Base-by-base conservation (phyloP, 2,888 invertebrate species). In the Sturmia bella region DNA sequence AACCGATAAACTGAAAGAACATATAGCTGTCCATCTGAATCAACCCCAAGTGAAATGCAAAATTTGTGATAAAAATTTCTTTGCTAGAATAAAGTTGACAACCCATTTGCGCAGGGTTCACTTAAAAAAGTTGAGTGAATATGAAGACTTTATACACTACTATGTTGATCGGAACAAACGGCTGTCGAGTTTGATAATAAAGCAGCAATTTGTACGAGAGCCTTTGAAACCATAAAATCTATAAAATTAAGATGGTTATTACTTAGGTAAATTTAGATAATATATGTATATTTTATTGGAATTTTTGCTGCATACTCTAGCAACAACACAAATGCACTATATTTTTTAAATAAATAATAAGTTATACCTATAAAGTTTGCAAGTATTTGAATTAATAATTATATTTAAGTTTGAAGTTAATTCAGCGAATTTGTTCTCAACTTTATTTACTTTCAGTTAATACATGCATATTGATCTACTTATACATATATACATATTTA, bases 11-110 rank as follows among this genome's bases (percentile, higher is more conserved):
- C 76, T 39, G 52, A 61, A 61, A 41, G 72, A 3, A 17, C 80
- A 80, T 39, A 24, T 61, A 72, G 80, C 80, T 19, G 24, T 17
- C 2, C 80, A 80, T 39, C 5, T 59, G 2, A 41, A 76, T 48
- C 61, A 80, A 37, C 80, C 80, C 15, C 59, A 59, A 45, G 19
- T 72, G 19, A 66, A 72, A 37, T 80, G 80, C 37, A 76, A 45
- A 43, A 50, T 72, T 59, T 80, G 80, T 41, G 54, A 80, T 17
- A 80, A 63, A 37, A 72, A 80, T 15, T 80, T 72, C 39, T 80
- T 54, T 41, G 15, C 64, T 0, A 64, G 75, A 15, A 3, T 13
- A 3, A 69, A n/a, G 80, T 80, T 52, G 50, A 39, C 15, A 11
- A 66, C n/a, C 5, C 66, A 66, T 50, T 66, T 66, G 41, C 7